A percentile compares a stretch with the other conserved stretches of the same genome.
phyloP scores from a whole-genome alignment of 2,797 vertebrate species.

The Salmo trutta region DNA sequence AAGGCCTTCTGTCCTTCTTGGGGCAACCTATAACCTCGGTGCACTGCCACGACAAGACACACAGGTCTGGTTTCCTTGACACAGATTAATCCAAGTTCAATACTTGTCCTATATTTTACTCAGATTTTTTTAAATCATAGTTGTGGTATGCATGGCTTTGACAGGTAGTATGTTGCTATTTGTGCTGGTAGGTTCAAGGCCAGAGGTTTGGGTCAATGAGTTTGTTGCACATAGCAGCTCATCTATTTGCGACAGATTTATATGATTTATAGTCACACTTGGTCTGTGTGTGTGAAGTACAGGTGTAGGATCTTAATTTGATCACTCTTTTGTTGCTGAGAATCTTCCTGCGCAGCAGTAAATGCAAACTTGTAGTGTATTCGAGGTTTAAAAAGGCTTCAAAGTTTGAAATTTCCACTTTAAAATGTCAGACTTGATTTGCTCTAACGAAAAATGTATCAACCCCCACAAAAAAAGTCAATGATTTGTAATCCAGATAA shows the following conservation, averaged over 20 bases:
- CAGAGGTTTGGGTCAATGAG: constrained; percentile 27
- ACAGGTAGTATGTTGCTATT: constrained; percentile 1
- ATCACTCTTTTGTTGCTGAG: too few species aligned
- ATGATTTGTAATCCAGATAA: too few species aligned
- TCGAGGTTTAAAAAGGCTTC: too few species aligned
- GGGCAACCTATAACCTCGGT: background rate
- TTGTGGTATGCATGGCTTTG: background rate
- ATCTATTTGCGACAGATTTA: background rate
- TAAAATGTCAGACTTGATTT: too few species aligned
- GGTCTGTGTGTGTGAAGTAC: constrained; percentile 72
- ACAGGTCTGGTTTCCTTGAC: background rate
- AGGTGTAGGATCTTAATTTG: too few species aligned
- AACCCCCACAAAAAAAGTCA: too few species aligned
- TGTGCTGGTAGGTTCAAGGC: constrained; percentile 28
- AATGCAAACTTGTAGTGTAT: too few species aligned
- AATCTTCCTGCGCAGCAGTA: too few species aligned
- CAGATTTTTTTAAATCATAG: background rate
- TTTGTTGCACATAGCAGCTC: constrained; percentile 11
- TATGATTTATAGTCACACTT: constrained; percentile 5
- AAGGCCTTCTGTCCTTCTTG: background rate
- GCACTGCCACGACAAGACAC: background rate
- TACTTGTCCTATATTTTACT: background rate
- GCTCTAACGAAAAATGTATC: too few species aligned
- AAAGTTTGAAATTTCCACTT: too few species aligned
- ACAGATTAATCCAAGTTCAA: background rate